These are phyloP conservation scores for Malurus cyaneus DNA, from an alignment of 2,113 vertebrate species.

Conservation along the genomic window DNA sequence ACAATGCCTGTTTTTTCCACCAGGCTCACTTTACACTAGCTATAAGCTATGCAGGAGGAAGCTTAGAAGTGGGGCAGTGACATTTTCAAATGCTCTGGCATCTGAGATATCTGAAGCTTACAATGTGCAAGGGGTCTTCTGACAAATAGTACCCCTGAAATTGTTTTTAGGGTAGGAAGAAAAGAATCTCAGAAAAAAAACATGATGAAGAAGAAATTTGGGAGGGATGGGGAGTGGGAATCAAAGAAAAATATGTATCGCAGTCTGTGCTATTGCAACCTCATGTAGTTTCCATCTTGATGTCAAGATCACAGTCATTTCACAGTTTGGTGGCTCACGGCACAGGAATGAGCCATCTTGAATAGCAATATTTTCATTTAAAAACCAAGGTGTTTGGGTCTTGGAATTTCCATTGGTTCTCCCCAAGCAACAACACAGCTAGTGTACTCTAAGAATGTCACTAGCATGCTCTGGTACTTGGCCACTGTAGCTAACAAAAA, in stretches of 20 bases:
- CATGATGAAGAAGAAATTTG: background rate
- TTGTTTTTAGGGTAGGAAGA: background rate
- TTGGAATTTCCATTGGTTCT: background rate
- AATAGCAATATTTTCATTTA: background rate
- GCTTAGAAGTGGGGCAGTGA: background rate
- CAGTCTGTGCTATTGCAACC: background rate
- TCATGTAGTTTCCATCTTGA: background rate
- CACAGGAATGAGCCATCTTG: background rate
- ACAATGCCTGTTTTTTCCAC: background rate
- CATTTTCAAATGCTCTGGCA: background rate
- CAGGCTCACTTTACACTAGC: background rate
- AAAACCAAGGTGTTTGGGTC: background rate
- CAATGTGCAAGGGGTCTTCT: background rate
- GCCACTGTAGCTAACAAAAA: background rate
- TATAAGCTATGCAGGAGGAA: background rate
- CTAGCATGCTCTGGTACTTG: background rate
- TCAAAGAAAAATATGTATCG: background rate
- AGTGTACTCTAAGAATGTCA: background rate
- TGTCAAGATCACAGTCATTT: background rate
- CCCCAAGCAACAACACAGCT: background rate
- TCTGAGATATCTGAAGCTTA: background rate
- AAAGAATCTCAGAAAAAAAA: background rate
- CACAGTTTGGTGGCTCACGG: background rate
- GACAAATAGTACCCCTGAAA: background rate
- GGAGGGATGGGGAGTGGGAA: accelerated